Percentiles rank a stretch among this genome's conserved stretches.
These are phyloP conservation scores for Vultur gryphus DNA, from an alignment of 2,797 vertebrate species.

Conservation along the genomic window DNA sequence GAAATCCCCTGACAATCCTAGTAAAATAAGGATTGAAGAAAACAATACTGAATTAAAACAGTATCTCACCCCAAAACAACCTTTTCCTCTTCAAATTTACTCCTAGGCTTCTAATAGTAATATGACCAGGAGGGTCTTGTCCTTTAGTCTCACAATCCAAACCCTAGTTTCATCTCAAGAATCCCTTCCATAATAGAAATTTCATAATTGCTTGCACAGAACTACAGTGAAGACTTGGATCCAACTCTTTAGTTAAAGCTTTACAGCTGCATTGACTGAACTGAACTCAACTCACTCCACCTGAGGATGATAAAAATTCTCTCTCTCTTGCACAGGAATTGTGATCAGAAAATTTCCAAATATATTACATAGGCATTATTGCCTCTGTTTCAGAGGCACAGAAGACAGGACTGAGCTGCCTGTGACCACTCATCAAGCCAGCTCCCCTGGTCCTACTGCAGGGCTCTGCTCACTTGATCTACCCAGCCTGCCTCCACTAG, in stretches of 20 bases:
- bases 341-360: background rate
- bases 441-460: background rate
- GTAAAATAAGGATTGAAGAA: background rate
- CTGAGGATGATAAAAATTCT: background rate
- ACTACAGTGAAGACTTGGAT: background rate
- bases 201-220: background rate
- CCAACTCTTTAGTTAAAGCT: background rate
- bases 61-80: background rate
- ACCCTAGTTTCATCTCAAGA: background rate
- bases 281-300: background rate
- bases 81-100: background rate
- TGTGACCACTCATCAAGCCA: accelerated
- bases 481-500: background rate
- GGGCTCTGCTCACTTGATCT: background rate
- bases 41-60: background rate
- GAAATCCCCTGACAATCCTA: constrained; percentile 83
- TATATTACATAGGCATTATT: background rate
- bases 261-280: background rate
- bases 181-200: background rate
- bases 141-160: background rate
- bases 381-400: background rate
- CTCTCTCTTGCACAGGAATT: background rate
- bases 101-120: background rate
- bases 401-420: background rate
- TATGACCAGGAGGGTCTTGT: background rate